Percentiles rank a stretch among this genome's conserved stretches.
Evolutionary conservation across 2,888 invertebrate genomes (phyloP).

Genomic region (Sepiola atlantica): DNA sequence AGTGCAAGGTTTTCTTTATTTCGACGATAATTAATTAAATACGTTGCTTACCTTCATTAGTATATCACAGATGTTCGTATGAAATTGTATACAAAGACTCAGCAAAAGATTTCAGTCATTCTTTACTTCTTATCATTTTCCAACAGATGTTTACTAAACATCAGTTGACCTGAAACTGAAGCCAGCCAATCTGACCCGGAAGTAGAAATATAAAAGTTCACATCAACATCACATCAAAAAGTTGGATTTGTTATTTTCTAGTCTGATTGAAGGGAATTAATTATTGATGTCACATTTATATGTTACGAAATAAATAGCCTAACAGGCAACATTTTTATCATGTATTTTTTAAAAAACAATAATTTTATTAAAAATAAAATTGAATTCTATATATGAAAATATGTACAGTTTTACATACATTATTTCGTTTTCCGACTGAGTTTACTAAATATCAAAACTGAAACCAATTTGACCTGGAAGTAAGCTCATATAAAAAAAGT

Average conservation of each 20-base stretch:
- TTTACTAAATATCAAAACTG: too few relatives aligned
- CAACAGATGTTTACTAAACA: slow-evolving; percentile 40
- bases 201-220: not conserved
- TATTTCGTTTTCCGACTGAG: too few relatives aligned
- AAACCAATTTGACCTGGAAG: too few relatives aligned
- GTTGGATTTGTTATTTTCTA: not conserved
- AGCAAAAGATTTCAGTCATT: not conserved
- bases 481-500: too few relatives aligned
- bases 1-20: not conserved
- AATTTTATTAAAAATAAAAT: not conserved
- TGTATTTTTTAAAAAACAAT: not conserved
- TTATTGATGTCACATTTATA: too few relatives aligned
- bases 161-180: slow-evolving; percentile 42
- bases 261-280: not conserved
- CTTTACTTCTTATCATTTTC: not conserved
- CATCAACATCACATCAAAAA: not conserved
- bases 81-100: slow-evolving; percentile 32
- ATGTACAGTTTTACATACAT: not conserved
- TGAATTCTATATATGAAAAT: not conserved
- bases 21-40: not conserved
- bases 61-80: slow-evolving; percentile 44
- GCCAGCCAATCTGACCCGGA: not conserved
- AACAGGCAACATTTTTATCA: too few relatives aligned
- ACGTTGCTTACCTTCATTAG: slow-evolving; percentile 35
- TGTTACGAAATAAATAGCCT: too few relatives aligned